These are phyloP conservation scores for Lamellibrachia columna DNA, from an alignment of 2,888 invertebrate genomes.

Conservation along the genomic window DNA sequence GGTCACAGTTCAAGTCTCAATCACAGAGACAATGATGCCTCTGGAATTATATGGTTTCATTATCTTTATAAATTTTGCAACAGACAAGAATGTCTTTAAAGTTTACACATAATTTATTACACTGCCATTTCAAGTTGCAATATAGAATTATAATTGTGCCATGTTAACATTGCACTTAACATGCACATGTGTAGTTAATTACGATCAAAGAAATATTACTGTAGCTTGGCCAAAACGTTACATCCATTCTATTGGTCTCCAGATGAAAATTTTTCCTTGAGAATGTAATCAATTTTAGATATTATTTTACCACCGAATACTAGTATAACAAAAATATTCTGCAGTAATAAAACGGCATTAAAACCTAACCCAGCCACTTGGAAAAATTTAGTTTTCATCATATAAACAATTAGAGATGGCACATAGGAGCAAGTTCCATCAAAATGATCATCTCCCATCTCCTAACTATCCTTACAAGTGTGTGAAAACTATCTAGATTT, in stretches of 20 bases:
- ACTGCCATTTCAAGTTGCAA: not conserved
- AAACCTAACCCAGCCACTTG: too few relatives aligned
- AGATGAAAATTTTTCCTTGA: too few relatives aligned
- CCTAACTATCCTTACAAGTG: not conserved
- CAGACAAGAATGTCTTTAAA: not conserved
- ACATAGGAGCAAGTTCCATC: too few relatives aligned
- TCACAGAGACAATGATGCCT: not conserved
- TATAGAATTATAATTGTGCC: not conserved
- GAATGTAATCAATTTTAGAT: too few relatives aligned
- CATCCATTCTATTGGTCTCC: too few relatives aligned
- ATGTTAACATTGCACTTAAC: not conserved
- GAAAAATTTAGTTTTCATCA: too few relatives aligned
- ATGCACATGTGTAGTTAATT: not conserved
- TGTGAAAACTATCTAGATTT: too few relatives aligned
- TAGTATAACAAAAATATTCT: too few relatives aligned
- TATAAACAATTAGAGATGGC: too few relatives aligned
- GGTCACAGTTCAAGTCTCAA: not conserved
- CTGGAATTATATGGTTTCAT: not conserved
- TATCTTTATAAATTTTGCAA: not conserved
- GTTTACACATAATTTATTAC: not conserved
- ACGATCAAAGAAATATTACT: not conserved
- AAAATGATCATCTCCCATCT: not conserved
- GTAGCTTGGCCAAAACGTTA: not conserved
- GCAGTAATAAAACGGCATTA: too few relatives aligned
- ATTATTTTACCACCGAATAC: too few relatives aligned